Evolutionary conservation across 1,140 invertebrate species (phyloP).

Genomic region (Cotesia glomerata): DNA sequence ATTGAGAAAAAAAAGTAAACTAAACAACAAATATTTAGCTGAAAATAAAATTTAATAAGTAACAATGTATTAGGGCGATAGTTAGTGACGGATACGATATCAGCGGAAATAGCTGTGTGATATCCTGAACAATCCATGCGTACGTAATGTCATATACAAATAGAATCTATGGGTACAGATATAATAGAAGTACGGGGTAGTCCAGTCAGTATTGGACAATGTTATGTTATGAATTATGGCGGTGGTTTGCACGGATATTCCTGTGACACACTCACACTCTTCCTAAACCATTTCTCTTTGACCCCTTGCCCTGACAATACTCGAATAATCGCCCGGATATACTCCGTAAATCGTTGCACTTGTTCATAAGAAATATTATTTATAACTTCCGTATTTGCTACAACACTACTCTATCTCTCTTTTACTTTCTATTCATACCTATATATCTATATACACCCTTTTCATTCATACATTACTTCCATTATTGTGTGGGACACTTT

Average conservation of each 20-base stretch:
- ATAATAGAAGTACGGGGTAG: not conserved
- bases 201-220: not conserved
- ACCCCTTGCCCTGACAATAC: conserved; percentile 21
- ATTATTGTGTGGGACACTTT: too few species aligned
- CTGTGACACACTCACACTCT: conserved; percentile 17
- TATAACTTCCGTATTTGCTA: conserved; percentile 17
- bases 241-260: conserved; percentile 35
- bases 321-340: conserved; percentile 39
- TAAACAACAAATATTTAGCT: too few species aligned
- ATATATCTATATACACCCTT: too few species aligned
- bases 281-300: conserved; percentile 9
- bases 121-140: conserved; percentile 50
- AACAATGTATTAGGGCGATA: not conserved
- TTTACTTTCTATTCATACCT: too few species aligned
- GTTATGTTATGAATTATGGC: conserved; percentile 47
- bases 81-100: conserved; percentile 52
- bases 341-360: conserved; percentile 41
- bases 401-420: not conserved
- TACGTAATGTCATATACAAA: conserved; percentile 52
- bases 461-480: too few species aligned
- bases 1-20: too few species aligned
- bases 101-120: conserved; percentile 53
- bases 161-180: conserved; percentile 33
- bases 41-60: not conserved
- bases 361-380: conserved; percentile 33